Conservation (phyloP, 2,888 invertebrate genomes). For the Selenia dentaria region DNA sequence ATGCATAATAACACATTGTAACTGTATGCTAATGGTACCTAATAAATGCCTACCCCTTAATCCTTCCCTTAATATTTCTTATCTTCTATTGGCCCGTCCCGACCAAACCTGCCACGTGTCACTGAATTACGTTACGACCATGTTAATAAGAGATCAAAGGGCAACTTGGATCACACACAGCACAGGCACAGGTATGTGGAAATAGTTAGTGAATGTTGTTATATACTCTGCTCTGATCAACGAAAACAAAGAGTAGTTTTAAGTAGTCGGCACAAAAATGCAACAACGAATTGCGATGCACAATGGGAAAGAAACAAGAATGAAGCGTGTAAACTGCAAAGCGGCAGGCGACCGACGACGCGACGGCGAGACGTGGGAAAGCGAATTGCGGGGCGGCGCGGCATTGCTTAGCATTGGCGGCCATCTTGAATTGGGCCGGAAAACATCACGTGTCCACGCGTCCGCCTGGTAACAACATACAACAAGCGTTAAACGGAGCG, state of each 20-base stretch:
- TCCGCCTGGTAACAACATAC: slow-evolving; percentile 78
- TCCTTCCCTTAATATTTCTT: no score
- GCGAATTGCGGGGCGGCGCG: slow-evolving; percentile 63
- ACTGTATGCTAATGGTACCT: slow-evolving; percentile 61
- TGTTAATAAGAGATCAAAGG: no score
- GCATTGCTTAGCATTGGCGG: slow-evolving; percentile 49
- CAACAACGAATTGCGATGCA: slow-evolving; percentile 59
- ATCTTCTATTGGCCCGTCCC: no score
- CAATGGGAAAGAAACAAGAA: slow-evolving; percentile 68
- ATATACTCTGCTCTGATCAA: no score
- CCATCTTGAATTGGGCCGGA: slow-evolving; percentile 76
- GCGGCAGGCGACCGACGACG: not conserved
- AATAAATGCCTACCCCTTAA: no score
- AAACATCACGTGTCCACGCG: slow-evolving; percentile 75
- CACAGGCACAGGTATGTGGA: no score
- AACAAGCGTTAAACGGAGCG: slow-evolving; percentile 74
- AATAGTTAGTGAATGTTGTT: no score
- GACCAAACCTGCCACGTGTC: slow-evolving; percentile 53
- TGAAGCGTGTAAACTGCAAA: slow-evolving; percentile 61
- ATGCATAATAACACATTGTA: slow-evolving; percentile 63
- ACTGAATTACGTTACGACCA: no score
- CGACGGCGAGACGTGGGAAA: slow-evolving; percentile 65
- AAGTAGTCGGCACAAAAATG: slow-evolving; percentile 53
- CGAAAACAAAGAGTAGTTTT: no score
- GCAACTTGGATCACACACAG: no score